Evolutionary conservation across 35 echinoderm and acorn worm species (phyloP), one percentile per base, ranked within the genome.

Genomic region (Heliocidaris erythrogramma): DNA sequence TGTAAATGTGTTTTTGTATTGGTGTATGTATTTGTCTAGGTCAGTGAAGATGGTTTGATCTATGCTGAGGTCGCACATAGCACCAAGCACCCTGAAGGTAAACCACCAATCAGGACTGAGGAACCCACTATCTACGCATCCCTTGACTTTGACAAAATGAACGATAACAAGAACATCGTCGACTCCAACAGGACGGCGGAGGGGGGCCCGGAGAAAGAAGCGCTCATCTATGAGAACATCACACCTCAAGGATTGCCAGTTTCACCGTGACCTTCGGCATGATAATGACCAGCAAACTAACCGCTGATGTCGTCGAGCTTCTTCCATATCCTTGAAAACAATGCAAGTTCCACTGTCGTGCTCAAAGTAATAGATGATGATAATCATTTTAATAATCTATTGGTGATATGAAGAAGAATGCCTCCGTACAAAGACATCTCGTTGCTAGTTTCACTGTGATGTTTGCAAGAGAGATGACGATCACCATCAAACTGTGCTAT

Each of bases 71-170:
- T 92, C 5, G 47, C 91, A 24, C 91, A 92, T 29, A 5, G 18
- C 49, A 49, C 27, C 9, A 32, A 4, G 16, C 91, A 92, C 32
- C 91, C 91, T 13, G 49, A 92, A 13, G 91, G 49, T 16, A 9
- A 92, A 59, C 91, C 91, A n/a, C 91, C 91, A 7, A 92, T 92
- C 91, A 49, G 91, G 32, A 92, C 91, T 2, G 91, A 92, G 91
- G 91, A 92, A 24, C 12, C 91, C 10, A 92, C 91, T n/a, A 92
- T 92, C 48, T 92, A 92, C 27, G 91, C 91, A 21, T 49, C 47
- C 29, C 91, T 92, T 1, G 91, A 92, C 91, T 92, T 92, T n/a
- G 14, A 92, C 48, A 92, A n/a, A 29, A 92, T 92, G 91, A 47
- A 89, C 11, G 87, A 89, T 48, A 27, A 24, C 12, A 48, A 89